Base-by-base conservation (phyloP, 2,888 invertebrate genomes). In the Melanostoma mellinum region DNA sequence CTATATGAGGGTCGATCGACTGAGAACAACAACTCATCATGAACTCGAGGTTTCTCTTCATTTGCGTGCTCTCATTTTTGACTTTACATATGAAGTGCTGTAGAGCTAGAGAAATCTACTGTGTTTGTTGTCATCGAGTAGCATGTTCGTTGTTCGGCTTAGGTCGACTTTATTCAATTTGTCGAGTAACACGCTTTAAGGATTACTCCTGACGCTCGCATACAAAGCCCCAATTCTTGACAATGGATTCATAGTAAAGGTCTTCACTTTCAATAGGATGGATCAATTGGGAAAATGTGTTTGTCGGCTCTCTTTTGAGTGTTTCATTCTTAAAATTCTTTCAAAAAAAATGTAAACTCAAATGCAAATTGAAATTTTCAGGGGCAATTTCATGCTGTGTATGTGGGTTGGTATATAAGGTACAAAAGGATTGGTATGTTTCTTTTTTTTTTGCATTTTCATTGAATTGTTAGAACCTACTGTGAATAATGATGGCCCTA, bases 351-450 rank as follows among this genome's bases (percentile, higher is more conserved):
- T 75, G 71, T 80, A 67, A 89, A 90, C 90, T 90, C 90, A 90
- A 90, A 90, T 90, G 90, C 90, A 90, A 90, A 90, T 90, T 89
- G 87, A 88, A 88, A 89, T 86, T 87, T 88, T 81, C 81, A 75
- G 77, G 86, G 85, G 85, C 86, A 87, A 77, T 86, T 85, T 84
- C 69, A 30, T 50, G 38, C 9, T 73, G 63, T 67, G 42, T 74
- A 78, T 79, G 78, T 85, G 74, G 77, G 82, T 85, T 79, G 85
- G 20, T 20, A 20, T 20, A 48, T 40, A 9, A 3, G 46, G 60
- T 60, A 79, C 72, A 73, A 85, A 78, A 68, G 76, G 46, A 69
- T 42, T 72, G 44, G 35, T 42, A 20, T 20, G 0, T 20, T 20
- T 20, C 20, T 20, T 20, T 20, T 67, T 56, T 67, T 61, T 72